Evolutionary conservation across 1,140 invertebrate species (phyloP).

Genomic region (Cataglyphis hispanica): DNA sequence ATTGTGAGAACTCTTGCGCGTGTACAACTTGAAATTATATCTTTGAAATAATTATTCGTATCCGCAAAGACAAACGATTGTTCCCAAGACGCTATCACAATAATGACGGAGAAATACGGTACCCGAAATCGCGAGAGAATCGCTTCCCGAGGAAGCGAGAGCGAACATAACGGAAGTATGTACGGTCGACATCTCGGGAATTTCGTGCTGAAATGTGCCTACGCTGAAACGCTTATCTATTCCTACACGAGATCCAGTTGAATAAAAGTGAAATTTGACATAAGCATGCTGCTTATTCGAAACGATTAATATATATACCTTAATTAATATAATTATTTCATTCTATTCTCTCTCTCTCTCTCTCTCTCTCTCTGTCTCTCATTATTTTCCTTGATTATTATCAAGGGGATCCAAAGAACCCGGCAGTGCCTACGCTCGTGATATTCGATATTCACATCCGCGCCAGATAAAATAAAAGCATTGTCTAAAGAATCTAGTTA

Average conservation of each 20-base stretch:
- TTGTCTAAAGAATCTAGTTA: slow-evolving; percentile 39
- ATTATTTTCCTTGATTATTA: not conserved
- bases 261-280: not conserved
- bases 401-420: not conserved
- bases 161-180: slow-evolving; percentile 47
- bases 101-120: slow-evolving; percentile 46
- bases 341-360: not conserved
- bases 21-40: not conserved
- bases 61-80: not conserved
- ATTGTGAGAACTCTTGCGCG: not conserved
- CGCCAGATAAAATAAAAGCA: slow-evolving; percentile 4
- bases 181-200: slow-evolving; percentile 7
- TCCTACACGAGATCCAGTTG: not conserved
- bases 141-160: slow-evolving; percentile 50
- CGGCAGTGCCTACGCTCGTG: not conserved
- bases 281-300: not conserved
- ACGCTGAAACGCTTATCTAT: not conserved
- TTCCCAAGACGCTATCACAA: slow-evolving; percentile 41
- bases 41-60: slow-evolving; percentile 1
- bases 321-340: not conserved
- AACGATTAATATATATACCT: not conserved
- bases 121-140: slow-evolving; percentile 50
- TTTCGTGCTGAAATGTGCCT: slow-evolving; percentile 23
- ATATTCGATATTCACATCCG: slow-evolving; percentile 5
- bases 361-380: not conserved